Evolutionary conservation across 1,140 invertebrate genomes (phyloP), one percentile per base, ranked within the genome.

Genomic region (Berghia stephanieae): DNA sequence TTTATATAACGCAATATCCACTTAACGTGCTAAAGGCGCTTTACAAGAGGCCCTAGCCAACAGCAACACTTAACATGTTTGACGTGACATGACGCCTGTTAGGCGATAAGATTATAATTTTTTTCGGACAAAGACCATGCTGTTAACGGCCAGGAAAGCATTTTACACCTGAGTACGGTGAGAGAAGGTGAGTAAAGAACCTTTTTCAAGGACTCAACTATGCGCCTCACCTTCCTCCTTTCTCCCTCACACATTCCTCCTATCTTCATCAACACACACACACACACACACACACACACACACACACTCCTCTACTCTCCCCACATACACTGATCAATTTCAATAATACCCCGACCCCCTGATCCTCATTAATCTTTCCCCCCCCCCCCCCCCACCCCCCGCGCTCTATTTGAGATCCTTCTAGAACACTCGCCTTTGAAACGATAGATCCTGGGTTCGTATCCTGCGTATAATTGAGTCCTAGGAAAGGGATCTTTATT

Each of bases 221-320:
- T 6, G 27, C 27, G 49, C 31, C 13, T 10, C 66, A 42, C 4
- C 36, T 49, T 42, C 1, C 31, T 24, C 1, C 16, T 16, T 1
- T 46, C 18, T 13, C 1, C 3, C 5, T 16, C 6, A 71, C 31
- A 49, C 8, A 49, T 2, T 27, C 21, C 18, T 16, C 43, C 24
- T 18, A 6, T 1, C 69, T 21, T 44, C 27, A 31, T 52, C 4
- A 44, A 36, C 3, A 60, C 42, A 42, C 57, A 66, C 57, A 21
- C 73, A 43, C 31, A 3, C 55, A 66, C 55, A 63, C 57, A 43
- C 34, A 68, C 73, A 67, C 74, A 76, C 60, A 76, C 42, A 76
- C 43, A 44, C 1, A 43, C 36, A 46, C 4, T 18, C 6, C 24
- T 34, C 57, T 31, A 38, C 43, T 24, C 55, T 42, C 34, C 10